A percentile compares a stretch with the other conserved stretches of the same genome.
Evolutionary conservation across 2,797 vertebrate genomes (phyloP).

Genomic region (Iguana delicatissima): DNA sequence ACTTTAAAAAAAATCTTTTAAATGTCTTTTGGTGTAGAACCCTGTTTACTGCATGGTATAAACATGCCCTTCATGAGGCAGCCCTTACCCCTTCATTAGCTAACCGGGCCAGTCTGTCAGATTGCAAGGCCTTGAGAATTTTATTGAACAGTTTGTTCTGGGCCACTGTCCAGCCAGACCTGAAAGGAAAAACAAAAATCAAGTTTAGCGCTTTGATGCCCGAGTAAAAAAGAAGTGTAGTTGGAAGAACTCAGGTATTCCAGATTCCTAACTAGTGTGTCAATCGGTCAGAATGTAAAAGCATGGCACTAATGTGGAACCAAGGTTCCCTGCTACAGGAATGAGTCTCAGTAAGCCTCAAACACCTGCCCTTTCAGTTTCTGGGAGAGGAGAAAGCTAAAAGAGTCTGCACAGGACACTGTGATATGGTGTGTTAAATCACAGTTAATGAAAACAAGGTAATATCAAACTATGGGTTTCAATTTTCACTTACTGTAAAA

Average conservation of each 20-base stretch:
- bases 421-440: neutral
- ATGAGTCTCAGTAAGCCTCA: neutral
- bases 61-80: neutral
- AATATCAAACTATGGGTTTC: too few relatives aligned
- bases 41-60: too few relatives aligned
- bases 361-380: neutral
- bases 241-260: neutral
- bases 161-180: conserved; percentile 92
- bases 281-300: neutral
- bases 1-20: too few relatives aligned
- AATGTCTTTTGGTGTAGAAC: too few relatives aligned
- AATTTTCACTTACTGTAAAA: neutral
- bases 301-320: neutral
- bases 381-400: too few relatives aligned
- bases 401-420: neutral
- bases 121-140: conserved; percentile 94
- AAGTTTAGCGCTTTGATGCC: fast-evolving
- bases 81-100: conserved; percentile 93
- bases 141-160: conserved; percentile 99
- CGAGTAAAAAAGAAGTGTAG: neutral
- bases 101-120: conserved; percentile 92
- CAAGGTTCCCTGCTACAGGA: neutral
- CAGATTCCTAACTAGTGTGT: neutral
- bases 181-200: conserved; percentile 65
- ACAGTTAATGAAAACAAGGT: neutral